Percentiles rank a stretch among this genome's conserved stretches.
phyloP scores from a whole-genome alignment of 1,140 invertebrate species.

The Brachionus angularis region DNA sequence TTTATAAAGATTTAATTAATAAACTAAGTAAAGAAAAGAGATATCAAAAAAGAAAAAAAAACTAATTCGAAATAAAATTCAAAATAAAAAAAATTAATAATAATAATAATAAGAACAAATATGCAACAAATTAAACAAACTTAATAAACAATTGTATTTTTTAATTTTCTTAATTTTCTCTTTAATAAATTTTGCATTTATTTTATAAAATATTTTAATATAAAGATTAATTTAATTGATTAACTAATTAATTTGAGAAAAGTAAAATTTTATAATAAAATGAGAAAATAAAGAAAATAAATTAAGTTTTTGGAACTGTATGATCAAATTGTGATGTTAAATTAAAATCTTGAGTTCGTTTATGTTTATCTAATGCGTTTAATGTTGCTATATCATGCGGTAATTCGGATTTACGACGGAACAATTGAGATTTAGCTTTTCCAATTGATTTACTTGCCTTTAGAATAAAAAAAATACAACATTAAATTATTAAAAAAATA shows the following conservation, averaged over 20 bases:
- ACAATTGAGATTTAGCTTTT: slow-evolving; percentile 73
- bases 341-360: slow-evolving; percentile 9
- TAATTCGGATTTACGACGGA: slow-evolving; percentile 80
- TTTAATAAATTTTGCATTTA: too few species aligned
- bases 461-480: slow-evolving; percentile 44
- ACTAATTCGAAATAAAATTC: too few species aligned
- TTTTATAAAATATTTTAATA: too few species aligned
- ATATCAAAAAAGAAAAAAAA: too few species aligned
- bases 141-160: too few species aligned
- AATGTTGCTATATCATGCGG: slow-evolving; percentile 66
- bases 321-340: slow-evolving; percentile 10
- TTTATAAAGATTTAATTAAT: too few species aligned
- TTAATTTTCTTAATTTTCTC: too few species aligned
- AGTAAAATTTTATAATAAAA: neutral
- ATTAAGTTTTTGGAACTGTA: slow-evolving; percentile 23
- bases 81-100: too few species aligned
- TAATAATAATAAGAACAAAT: too few species aligned
- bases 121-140: too few species aligned
- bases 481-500: neutral
- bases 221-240: too few species aligned
- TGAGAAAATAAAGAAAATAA: neutral
- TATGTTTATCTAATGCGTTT: slow-evolving; percentile 27
- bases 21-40: too few species aligned
- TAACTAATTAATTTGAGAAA: neutral
- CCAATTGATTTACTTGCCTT: slow-evolving; percentile 62